Percentiles rank a stretch among this genome's conserved stretches.
Conservation (phyloP, 2,888 invertebrate species). For the Ephialtes manifestator region DNA sequence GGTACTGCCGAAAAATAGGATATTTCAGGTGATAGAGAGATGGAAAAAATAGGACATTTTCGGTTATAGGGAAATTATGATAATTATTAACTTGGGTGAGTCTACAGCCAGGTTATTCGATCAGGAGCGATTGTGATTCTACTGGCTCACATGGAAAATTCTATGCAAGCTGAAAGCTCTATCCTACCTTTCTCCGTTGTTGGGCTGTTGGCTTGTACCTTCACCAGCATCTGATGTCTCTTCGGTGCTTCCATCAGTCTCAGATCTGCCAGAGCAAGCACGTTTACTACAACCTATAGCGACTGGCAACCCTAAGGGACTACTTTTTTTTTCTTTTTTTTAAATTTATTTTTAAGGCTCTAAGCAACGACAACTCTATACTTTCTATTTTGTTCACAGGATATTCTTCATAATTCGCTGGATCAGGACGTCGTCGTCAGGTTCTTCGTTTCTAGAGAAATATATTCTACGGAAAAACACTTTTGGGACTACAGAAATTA, state of each 20-base stretch:
- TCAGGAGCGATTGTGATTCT: constrained; percentile 7
- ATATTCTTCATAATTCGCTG: background rate
- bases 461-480: constrained; percentile 20
- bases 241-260: constrained; percentile 74
- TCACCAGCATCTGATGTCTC: constrained; percentile 77
- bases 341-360: background rate
- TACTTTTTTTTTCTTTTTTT: constrained; percentile 23
- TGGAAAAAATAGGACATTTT: too few species aligned
- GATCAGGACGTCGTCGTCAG: constrained; percentile 3
- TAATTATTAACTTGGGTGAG: constrained; percentile 1
- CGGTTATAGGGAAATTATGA: background rate
- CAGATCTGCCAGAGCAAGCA: constrained; percentile 82
- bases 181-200: constrained; percentile 77
- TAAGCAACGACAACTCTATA: constrained; percentile 24
- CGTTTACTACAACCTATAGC: constrained; percentile 78
- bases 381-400: background rate
- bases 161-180: constrained; percentile 47
- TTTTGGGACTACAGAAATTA: constrained; percentile 7
- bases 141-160: constrained; percentile 32
- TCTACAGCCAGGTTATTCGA: background rate
- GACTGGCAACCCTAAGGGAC: constrained; percentile 50
- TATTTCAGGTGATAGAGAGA: too few species aligned
- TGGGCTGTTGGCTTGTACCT: constrained; percentile 74
- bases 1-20: too few species aligned
- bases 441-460: background rate